Evolutionary conservation across 2,113 vertebrate genomes (phyloP), one percentile per base, ranked within the genome.

Genomic region (Coryphaenoides rupestris): DNA sequence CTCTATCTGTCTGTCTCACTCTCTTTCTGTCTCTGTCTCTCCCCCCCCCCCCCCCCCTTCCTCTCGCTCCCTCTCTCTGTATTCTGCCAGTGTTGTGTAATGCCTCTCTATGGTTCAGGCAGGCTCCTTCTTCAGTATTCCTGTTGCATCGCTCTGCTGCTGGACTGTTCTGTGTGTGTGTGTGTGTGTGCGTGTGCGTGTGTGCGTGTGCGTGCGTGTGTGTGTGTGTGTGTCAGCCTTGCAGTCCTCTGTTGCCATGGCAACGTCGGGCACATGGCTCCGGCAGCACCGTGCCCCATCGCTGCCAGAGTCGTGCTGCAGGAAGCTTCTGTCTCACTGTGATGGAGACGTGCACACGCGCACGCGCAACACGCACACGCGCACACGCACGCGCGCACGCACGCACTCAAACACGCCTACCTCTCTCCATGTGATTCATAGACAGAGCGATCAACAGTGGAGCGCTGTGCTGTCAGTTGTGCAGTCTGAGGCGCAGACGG

Each of bases 241-340:
- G 84, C 86, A 81, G 88, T 84, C 82, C 79, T 84, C 84, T 86
- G 89, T 91, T 90, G 80, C 88, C 81, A 87, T 87, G 89, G 86
- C 75, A 87, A 92, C 78, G 55, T n/a, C 21, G 67, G 86, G 86
- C 88, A 90, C 89, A 90, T 84, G 87, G 87, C 85, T 88, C 84
- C 86, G 81, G 85, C 85, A 86, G 82, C 84, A 84, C 81, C 61
- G 64, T 67, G 73, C 84, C 84, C 85, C 78, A 77, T 80, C 83
- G 54, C 87, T 83, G 86, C 73, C 81, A 66, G 84, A 89, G 84
- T 83, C 79, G 85, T 86, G 87, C 86, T 85, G 88, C 84, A 85
- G 80, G 78, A 85, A 82, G 79, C 79, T 81, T 79, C 72, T 74
- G 75, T 77, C 73, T 76, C 73, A 77, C 60, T 54, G 73, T 73